A percentile compares a stretch with the other conserved stretches of the same genome.
These are phyloP conservation scores for Brachionus manjavacas DNA, from an alignment of 1,140 invertebrate genomes.

Conservation along the genomic window DNA sequence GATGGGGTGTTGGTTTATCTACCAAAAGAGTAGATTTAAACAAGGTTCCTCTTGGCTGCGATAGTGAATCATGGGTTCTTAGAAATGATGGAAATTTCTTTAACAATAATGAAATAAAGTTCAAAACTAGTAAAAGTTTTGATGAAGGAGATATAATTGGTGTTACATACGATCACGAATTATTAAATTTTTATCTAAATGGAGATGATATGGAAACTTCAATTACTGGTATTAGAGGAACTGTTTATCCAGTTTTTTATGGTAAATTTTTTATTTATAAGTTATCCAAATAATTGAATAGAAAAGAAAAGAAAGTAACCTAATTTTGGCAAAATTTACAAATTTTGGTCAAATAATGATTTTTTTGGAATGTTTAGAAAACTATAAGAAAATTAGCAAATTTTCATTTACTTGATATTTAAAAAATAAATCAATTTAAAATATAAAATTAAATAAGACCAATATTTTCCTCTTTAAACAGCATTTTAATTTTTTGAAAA, in stretches of 20 bases:
- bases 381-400: no score
- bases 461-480: no score
- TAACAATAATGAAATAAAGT: conserved; percentile 73
- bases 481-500: no score
- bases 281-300: background rate
- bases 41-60: conserved; percentile 73
- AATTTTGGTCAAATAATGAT: no score
- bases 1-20: conserved; percentile 89
- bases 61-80: conserved; percentile 86
- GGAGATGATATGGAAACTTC: conserved; percentile 74
- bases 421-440: no score
- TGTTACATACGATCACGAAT: conserved; percentile 89
- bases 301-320: background rate
- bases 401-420: no score
- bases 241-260: conserved; percentile 85
- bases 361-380: no score
- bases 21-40: conserved; percentile 80
- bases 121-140: conserved; percentile 63
- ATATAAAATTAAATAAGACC: no score
- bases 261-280: conserved; percentile 63
- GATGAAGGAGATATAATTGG: conserved; percentile 93
- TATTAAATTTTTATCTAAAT: conserved; percentile 91
- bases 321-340: no score
- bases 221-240: conserved; percentile 72
- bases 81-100: conserved; percentile 78